phyloP scores from a whole-genome alignment of 2,797 vertebrate species.

The Tragopan temminckii region DNA sequence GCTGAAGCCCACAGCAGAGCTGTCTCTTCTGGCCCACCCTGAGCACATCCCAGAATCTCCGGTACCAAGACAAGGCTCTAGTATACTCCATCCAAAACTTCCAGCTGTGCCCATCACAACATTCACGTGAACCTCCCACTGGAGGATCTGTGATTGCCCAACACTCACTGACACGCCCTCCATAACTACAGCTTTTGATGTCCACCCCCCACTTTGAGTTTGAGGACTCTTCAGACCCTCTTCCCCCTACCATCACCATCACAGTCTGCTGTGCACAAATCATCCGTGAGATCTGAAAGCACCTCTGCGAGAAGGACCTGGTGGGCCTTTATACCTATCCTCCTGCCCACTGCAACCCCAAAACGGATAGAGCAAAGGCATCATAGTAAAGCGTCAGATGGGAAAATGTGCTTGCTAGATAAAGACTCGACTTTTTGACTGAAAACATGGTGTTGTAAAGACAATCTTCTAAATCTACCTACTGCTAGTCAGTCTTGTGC shows the following conservation, averaged over 20 bases:
- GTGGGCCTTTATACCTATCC: not conserved
- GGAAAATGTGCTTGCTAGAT: not conserved
- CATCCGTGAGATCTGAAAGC: not conserved
- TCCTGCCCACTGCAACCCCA: not conserved
- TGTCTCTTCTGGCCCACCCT: rapidly evolving
- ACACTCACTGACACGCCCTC: not conserved
- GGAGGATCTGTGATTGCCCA: not conserved
- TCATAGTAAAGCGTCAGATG: not conserved
- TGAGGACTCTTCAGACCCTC: not conserved
- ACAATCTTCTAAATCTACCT: not conserved
- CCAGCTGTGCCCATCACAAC: not conserved
- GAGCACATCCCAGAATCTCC: not conserved
- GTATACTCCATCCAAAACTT: not conserved
- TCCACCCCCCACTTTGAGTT: not conserved
- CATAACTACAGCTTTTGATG: not conserved
- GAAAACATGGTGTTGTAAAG: not conserved
- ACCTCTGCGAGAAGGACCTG: not conserved
- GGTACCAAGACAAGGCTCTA: not conserved
- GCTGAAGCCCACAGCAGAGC: not conserved
- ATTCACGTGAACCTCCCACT: rapidly evolving
- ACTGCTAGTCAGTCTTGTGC: not conserved
- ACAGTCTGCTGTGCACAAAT: not conserved
- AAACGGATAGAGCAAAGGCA: not conserved
- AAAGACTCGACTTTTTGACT: not conserved
- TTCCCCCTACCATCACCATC: not conserved